Conservation (phyloP, 2,113 vertebrate genomes). For the Lethenteron camtschaticum region DNA sequence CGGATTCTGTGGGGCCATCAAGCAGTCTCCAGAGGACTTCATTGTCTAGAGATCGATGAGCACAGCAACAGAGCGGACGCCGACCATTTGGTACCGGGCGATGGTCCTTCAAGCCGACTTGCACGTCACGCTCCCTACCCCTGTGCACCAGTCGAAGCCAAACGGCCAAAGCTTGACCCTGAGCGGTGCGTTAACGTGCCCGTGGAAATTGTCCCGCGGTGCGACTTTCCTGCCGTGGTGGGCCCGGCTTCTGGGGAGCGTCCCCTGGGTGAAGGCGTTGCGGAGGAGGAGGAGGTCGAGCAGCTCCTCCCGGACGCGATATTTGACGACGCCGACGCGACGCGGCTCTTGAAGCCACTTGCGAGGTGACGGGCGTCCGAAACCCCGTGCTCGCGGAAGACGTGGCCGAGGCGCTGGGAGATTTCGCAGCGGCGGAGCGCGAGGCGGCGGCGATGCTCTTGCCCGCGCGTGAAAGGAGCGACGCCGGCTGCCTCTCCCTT, state of each 20-base stretch:
- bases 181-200: conserved; percentile 1
- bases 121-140: background rate
- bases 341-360: background rate
- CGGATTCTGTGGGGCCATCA: conserved; percentile 58
- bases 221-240: no score
- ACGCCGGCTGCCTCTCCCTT: conserved; percentile 28
- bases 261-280: rapidly evolving
- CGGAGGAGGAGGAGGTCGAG: background rate
- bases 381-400: conserved; percentile 28
- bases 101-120: background rate
- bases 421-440: conserved; percentile 32
- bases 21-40: conserved; percentile 51
- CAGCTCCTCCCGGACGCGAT: conserved; percentile 8
- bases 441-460: conserved; percentile 9
- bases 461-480: background rate
- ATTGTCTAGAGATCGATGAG: conserved; percentile 48
- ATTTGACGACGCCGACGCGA: background rate
- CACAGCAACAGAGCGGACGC: conserved; percentile 9
- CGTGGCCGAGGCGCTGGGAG: conserved; percentile 22
- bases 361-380: conserved; percentile 10
- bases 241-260: background rate
- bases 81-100: conserved; percentile 14
- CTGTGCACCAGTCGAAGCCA: background rate
- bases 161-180: background rate
- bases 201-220: conserved; percentile 9